Evolutionary conservation across 64 coral and sea anemone genomes (phyloP).

Genomic region (Catalaphyllia jardinei): DNA sequence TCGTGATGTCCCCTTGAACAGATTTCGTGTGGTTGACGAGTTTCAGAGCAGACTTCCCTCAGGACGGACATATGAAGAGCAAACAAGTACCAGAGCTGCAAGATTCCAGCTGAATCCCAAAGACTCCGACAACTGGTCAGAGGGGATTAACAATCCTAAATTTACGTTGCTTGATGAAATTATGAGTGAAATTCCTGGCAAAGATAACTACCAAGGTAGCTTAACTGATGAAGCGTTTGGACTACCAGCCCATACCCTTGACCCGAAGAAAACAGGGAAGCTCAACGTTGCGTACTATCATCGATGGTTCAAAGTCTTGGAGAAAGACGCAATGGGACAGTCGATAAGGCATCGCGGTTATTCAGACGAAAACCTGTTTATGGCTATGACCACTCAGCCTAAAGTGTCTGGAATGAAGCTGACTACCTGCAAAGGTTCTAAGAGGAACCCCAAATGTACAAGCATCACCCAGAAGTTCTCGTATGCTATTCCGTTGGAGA

Average conservation of each 20-base stretch:
- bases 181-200: conserved; percentile 76
- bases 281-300: conserved; percentile 69
- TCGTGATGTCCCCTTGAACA: conserved; percentile 57
- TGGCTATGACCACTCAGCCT: conserved; percentile 76
- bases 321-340: conserved; percentile 62
- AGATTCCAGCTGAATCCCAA: conserved; percentile 70
- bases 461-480: conserved; percentile 47
- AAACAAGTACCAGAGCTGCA: conserved; percentile 39
- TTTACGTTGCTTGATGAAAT: conserved; percentile 57
- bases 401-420: conserved; percentile 67
- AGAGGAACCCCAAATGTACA: background rate
- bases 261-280: conserved; percentile 45
- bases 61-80: conserved; percentile 34
- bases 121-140: conserved; percentile 58
- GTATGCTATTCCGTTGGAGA: conserved; percentile 77
- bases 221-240: conserved; percentile 64
- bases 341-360: conserved; percentile 60
- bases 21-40: conserved; percentile 68
- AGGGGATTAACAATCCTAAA: conserved; percentile 8
- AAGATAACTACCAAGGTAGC: conserved; percentile 64
- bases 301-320: conserved; percentile 59
- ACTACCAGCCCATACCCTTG: conserved; percentile 41
- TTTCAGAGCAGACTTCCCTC: conserved; percentile 32
- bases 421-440: conserved; percentile 31
- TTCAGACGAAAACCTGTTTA: conserved; percentile 68